Conservation (phyloP, 2,113 vertebrate species). For the Rhodinocichla rosea region DNA sequence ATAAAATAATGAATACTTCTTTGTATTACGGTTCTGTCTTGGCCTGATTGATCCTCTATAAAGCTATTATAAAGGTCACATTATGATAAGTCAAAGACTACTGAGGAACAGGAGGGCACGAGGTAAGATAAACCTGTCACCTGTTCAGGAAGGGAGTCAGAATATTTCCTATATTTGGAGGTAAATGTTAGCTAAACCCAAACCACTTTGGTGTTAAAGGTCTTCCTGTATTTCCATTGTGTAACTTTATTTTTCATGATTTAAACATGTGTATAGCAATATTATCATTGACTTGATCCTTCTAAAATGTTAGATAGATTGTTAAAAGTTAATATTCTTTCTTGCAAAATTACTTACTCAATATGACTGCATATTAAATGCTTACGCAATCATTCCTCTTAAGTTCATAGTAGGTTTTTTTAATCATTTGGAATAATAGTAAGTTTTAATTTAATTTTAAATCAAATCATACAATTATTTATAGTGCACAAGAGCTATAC, state of each 20-base stretch:
- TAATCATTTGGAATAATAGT: background rate
- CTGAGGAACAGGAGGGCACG: background rate
- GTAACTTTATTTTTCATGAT: background rate
- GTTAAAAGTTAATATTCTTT: background rate
- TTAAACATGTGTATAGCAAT: background rate
- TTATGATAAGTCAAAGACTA: conserved; percentile 32
- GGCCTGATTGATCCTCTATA: conserved; percentile 49
- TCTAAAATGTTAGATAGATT: background rate
- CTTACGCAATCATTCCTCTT: background rate
- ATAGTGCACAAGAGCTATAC: background rate
- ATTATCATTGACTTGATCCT: background rate
- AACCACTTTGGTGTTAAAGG: background rate
- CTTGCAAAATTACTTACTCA: background rate
- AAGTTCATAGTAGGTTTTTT: background rate
- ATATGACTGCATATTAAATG: background rate
- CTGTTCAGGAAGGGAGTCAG: background rate
- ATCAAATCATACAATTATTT: background rate
- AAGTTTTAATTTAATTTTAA: background rate
- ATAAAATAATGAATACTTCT: conserved; percentile 48
- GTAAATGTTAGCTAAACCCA: conserved; percentile 18
- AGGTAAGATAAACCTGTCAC: conserved; percentile 7
- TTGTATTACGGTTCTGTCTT: conserved; percentile 23
- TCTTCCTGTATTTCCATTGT: background rate
- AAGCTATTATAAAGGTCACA: conserved; percentile 61
- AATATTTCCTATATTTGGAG: background rate